phyloP scores from a whole-genome alignment of 2,797 vertebrate genomes.

The Morus bassanus region DNA sequence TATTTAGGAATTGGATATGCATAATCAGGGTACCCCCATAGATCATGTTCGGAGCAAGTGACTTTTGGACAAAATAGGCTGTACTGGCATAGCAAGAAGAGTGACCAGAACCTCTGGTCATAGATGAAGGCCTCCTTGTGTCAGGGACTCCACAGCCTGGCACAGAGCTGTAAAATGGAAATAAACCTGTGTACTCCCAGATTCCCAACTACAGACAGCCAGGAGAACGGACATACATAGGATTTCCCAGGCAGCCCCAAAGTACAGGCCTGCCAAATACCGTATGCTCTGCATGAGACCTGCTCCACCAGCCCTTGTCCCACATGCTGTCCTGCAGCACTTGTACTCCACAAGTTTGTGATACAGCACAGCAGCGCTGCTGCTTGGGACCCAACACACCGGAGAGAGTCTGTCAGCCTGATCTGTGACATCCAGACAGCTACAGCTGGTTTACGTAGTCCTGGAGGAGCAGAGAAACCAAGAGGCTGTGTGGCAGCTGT shows the following conservation, averaged over 20 bases:
- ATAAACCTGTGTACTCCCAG: not conserved
- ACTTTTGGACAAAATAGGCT: not conserved
- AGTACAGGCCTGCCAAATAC: not conserved
- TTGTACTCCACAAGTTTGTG: accelerated
- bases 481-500: not conserved
- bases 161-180: not conserved
- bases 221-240: not conserved
- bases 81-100: not conserved
- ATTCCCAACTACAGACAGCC: not conserved
- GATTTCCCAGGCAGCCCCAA: not conserved
- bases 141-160: not conserved
- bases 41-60: not conserved
- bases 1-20: not conserved
- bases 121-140: not conserved
- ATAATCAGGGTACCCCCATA: not conserved
- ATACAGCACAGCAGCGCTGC: not conserved
- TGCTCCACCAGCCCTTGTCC: not conserved
- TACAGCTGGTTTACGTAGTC: not conserved
- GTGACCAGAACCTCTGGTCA: not conserved
- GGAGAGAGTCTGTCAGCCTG: not conserved
- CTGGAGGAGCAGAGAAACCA: not conserved
- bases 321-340: not conserved
- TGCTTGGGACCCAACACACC: not conserved
- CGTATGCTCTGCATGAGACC: accelerated
- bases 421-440: accelerated